Evolutionary conservation across 1,140 invertebrate species (phyloP).

Genomic region (Monochamus saltuarius): DNA sequence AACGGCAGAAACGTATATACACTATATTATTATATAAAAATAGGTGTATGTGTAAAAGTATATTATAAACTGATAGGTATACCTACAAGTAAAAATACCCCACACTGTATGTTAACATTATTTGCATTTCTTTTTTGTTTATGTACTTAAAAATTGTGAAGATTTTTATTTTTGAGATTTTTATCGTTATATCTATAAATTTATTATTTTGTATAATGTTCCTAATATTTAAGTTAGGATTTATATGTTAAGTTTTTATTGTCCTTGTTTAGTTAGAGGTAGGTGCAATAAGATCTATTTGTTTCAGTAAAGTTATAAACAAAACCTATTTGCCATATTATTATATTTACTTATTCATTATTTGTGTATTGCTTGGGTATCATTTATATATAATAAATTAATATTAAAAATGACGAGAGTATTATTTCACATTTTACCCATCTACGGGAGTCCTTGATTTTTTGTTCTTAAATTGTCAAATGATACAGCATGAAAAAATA

Average conservation of each 20-base stretch:
- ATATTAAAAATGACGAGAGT: conserved; percentile 30
- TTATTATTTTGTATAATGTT: conserved; percentile 42
- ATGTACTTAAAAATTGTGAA: conserved; percentile 33
- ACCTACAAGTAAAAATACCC: conserved; percentile 29
- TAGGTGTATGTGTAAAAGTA: conserved; percentile 44
- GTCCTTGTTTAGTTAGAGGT: conserved; percentile 47
- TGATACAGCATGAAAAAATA: no score
- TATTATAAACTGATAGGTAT: conserved; percentile 40
- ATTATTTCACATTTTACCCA: no score
- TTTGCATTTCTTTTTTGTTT: conserved; percentile 38
- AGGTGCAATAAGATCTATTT: conserved; percentile 49
- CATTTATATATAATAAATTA: conserved; percentile 50
- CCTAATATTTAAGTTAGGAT: conserved; percentile 43
- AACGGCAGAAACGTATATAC: conserved; percentile 44
- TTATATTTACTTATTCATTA: conserved; percentile 46
- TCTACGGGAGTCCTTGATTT: no score
- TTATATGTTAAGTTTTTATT: conserved; percentile 42
- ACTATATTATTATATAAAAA: conserved; percentile 40
- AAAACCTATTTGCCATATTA: conserved; percentile 51
- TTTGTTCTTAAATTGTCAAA: no score
- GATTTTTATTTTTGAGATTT: conserved; percentile 37
- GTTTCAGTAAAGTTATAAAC: conserved; percentile 41
- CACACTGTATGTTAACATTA: conserved; percentile 26
- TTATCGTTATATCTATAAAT: conserved; percentile 27
- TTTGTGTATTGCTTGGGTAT: conserved; percentile 49